Percentiles rank a stretch among this genome's conserved stretches.
Conservation (phyloP, 2,113 vertebrate species). For the Scomber scombrus region DNA sequence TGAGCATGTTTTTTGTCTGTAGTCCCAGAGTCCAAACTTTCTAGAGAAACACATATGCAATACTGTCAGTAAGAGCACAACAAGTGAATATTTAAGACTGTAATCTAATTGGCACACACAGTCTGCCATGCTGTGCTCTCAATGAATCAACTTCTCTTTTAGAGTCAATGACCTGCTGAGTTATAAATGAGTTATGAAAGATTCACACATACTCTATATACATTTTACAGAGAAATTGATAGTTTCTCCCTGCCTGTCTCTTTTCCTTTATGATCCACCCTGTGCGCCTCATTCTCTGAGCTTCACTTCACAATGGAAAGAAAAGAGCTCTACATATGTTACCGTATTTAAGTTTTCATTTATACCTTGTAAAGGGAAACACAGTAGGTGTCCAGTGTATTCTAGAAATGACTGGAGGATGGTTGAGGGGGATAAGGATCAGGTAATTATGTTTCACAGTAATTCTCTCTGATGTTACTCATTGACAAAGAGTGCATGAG, state of each 20-base stretch:
- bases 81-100: background rate
- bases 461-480: conserved; percentile 26
- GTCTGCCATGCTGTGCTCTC: background rate
- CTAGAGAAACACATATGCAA: background rate
- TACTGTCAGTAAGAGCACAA: background rate
- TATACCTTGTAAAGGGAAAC: conserved; percentile 14
- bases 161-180: background rate
- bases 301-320: background rate
- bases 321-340: background rate
- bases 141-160: background rate
- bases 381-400: background rate
- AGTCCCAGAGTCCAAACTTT: background rate
- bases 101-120: background rate
- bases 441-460: conserved; percentile 7
- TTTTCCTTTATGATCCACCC: conserved; percentile 15
- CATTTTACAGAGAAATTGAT: background rate
- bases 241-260: background rate
- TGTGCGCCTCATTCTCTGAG: background rate
- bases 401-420: conserved; percentile 19
- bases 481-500: background rate
- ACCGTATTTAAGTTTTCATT: conserved; percentile 19
- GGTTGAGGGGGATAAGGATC: conserved; percentile 6
- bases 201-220: background rate
- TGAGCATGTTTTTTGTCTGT: background rate
- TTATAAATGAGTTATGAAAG: background rate